phyloP scores from a whole-genome alignment of 2,113 vertebrate species.

The Panthera uncia region DNA sequence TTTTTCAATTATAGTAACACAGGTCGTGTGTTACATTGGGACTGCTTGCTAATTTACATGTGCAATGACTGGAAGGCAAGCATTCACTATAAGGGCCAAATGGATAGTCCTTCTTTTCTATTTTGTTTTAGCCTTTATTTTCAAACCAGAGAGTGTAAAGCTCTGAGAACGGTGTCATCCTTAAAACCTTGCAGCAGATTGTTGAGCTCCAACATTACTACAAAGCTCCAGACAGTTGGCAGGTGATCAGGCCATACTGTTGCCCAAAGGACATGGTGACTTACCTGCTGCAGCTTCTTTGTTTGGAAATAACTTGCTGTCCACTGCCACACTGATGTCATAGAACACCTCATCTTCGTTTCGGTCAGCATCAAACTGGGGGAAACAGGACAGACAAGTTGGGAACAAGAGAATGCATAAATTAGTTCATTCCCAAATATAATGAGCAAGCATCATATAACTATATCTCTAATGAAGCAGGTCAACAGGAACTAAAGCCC shows the following conservation, averaged over 20 bases:
- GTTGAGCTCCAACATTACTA: neutral
- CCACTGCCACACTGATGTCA: conserved; percentile 94
- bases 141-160: neutral
- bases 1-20: neutral
- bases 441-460: neutral
- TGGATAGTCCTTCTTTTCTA: neutral
- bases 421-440: neutral
- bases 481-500: neutral
- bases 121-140: neutral
- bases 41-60: neutral
- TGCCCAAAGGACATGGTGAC: conserved; percentile 44
- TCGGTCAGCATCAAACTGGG: conserved; percentile 95
- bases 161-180: neutral
- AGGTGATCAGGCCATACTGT: neutral
- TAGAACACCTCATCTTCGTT: conserved; percentile 97
- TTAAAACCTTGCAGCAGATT: neutral
- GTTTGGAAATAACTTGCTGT: conserved; percentile 95
- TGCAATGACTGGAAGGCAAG: neutral
- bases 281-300: conserved; percentile 92
- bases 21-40: neutral
- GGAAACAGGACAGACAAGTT: conserved; percentile 56
- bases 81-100: neutral
- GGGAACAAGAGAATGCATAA: neutral
- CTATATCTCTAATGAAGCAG: neutral
- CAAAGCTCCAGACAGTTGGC: neutral